These are phyloP conservation scores for Helicoverpa zea DNA, from an alignment of 1,140 invertebrate species.

Conservation along the genomic window DNA sequence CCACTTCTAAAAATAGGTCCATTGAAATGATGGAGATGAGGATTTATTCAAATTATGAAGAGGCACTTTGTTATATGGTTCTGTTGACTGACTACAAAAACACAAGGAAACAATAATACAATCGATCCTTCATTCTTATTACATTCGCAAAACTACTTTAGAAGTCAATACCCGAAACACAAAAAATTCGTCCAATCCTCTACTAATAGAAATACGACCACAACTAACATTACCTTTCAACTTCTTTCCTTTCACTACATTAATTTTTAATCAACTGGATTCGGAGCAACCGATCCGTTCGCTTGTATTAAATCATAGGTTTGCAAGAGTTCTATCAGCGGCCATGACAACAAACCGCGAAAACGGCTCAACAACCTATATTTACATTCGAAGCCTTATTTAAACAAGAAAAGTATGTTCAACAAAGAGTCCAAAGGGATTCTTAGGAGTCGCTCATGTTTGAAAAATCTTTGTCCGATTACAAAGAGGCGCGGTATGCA, in stretches of 20 bases:
- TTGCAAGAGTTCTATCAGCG: conserved; percentile 15
- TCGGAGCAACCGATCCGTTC: neutral
- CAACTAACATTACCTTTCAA: conserved; percentile 10
- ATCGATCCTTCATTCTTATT: neutral
- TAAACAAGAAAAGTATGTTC: conserved; percentile 50
- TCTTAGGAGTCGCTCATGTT: conserved; percentile 47
- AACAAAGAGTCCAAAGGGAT: conserved; percentile 50
- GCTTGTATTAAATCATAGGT: conserved; percentile 5
- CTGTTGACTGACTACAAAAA: neutral
- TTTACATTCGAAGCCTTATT: conserved; percentile 50
- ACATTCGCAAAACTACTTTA: neutral
- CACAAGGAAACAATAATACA: neutral
- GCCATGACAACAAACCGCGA: conserved; percentile 4
- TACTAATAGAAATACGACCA: neutral
- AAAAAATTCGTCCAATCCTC: neutral
- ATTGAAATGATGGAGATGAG: too few species aligned
- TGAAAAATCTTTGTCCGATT: conserved; percentile 47
- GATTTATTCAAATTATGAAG: too few species aligned
- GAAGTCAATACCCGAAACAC: neutral
- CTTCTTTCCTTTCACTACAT: conserved; percentile 29
- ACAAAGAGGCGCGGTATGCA: conserved; percentile 50
- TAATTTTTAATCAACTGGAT: conserved; percentile 27
- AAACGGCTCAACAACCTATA: conserved; percentile 24
- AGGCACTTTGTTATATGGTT: too few species aligned
- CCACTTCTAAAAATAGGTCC: too few species aligned